Evolutionary conservation across 2,888 invertebrate genomes (phyloP), one percentile per base, ranked within the genome.

Genomic region (Oeneis ivallda): DNA sequence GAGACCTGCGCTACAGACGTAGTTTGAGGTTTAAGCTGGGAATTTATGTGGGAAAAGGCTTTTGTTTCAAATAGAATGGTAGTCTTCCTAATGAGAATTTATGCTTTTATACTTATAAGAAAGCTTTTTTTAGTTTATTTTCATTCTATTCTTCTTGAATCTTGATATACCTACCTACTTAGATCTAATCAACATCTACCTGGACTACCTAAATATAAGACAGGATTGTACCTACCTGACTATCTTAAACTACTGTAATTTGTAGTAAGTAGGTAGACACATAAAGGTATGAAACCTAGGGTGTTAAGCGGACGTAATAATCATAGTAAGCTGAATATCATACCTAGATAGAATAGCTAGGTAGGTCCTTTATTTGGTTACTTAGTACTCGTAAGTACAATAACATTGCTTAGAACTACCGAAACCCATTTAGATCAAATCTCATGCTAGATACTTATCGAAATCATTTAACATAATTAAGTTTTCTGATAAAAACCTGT

Each of bases 1-100:
- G 39, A 39, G 64, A 66, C 64, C 69, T 71, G 62, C 60, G 62
- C 56, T 53, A 54, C 59, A 59, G 64, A 64, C 59, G 52, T 58
- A 53, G 54, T 41, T 41, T 39, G 56, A 56, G 54, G 62, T 63
- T 63, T 63, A 54, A 63, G 59, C 52, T 53, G 59, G 41, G 34
- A 64, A 64, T 64, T 64, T 64, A 64, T 65, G 60, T 70, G 62
- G 58, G 59, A 52, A 61, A 32, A 53, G 60, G 19, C 60, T 60
- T 57, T 60, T 37, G 49, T 60, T 50, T 50, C 37, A 60, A 19
- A 49, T 50, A 49, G 49, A 58, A 58, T 41, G 56, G 56, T 39
- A 39, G 41, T 39, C 19, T 39, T 41, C 32, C 58, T 45, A 58
- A 58, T 34, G 58, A 58, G 58, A 58, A 58, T 47, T 58, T 45